phyloP scores from a whole-genome alignment of 2,797 vertebrate genomes.

The Ciconia nigra region DNA sequence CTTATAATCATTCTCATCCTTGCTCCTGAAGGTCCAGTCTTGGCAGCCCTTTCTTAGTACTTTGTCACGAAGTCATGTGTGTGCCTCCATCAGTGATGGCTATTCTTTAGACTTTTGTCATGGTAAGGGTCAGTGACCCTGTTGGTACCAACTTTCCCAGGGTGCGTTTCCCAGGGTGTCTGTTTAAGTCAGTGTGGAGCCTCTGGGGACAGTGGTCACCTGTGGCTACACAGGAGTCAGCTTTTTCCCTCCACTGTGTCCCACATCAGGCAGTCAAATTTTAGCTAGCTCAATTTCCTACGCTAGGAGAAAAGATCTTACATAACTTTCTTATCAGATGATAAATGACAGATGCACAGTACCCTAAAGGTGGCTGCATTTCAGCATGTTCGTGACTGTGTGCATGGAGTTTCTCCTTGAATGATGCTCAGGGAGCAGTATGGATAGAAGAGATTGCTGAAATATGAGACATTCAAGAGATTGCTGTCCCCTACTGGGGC shows the following conservation, averaged over 20 bases:
- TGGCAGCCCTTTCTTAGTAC: not conserved
- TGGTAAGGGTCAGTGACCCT: not conserved
- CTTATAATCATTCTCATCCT: not conserved
- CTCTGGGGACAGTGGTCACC: not conserved
- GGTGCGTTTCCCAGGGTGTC: not conserved
- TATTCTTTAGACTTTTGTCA: not conserved
- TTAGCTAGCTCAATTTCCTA: not conserved
- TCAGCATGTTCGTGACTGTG: not conserved
- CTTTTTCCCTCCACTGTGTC: not conserved
- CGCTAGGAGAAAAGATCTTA: not conserved
- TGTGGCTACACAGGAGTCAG: not conserved
- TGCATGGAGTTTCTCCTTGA: not conserved
- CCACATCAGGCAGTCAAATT: not conserved
- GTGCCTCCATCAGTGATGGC: not conserved
- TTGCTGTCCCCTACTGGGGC: not conserved
- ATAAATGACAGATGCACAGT: not conserved
- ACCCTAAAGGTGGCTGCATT: not conserved
- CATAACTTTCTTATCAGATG: not conserved
- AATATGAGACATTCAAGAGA: not conserved
- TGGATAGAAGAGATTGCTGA: not conserved
- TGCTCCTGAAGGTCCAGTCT: not conserved
- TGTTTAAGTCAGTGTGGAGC: not conserved
- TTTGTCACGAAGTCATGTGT: not conserved
- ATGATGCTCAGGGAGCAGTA: rapidly evolving
- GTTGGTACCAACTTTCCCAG: not conserved